phyloP scores from a whole-genome alignment of 2,888 invertebrate genomes.

The Orthosia incerta region DNA sequence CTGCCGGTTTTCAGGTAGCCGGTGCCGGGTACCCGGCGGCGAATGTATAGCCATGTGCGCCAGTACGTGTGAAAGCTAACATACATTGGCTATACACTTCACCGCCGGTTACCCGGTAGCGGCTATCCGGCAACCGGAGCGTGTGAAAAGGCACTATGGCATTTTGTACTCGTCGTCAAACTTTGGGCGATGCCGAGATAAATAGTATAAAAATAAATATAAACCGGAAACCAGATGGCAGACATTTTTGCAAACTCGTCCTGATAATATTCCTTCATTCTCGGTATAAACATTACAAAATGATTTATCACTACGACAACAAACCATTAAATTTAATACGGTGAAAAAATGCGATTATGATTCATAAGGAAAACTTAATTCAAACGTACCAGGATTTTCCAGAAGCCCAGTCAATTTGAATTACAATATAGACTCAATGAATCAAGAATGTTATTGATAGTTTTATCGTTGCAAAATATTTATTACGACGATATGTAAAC shows the following conservation, averaged over 20 bases:
- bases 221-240: background rate
- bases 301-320: background rate
- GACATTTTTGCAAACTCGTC: slow-evolving; percentile 17
- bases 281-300: slow-evolving; percentile 11
- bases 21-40: too few species aligned
- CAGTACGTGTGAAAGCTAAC: too few species aligned
- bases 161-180: too few species aligned
- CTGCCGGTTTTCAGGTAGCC: too few species aligned
- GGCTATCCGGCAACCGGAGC: too few species aligned
- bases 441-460: slow-evolving; percentile 52
- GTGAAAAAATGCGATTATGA: slow-evolving; percentile 35
- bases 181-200: too few species aligned
- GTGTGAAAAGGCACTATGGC: too few species aligned
- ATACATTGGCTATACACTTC: too few species aligned
- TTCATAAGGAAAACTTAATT: slow-evolving; percentile 45
- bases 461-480: slow-evolving; percentile 61
- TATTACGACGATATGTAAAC: slow-evolving; percentile 54
- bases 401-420: slow-evolving; percentile 47
- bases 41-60: too few species aligned
- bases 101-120: too few species aligned
- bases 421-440: slow-evolving; percentile 51
- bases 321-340: slow-evolving; percentile 19
- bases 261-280: slow-evolving; percentile 37
- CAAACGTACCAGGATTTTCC: slow-evolving; percentile 31
- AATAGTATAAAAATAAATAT: too few species aligned